Evolutionary conservation across 2,888 invertebrate genomes (phyloP).

Genomic region (Lithosia quadra): DNA sequence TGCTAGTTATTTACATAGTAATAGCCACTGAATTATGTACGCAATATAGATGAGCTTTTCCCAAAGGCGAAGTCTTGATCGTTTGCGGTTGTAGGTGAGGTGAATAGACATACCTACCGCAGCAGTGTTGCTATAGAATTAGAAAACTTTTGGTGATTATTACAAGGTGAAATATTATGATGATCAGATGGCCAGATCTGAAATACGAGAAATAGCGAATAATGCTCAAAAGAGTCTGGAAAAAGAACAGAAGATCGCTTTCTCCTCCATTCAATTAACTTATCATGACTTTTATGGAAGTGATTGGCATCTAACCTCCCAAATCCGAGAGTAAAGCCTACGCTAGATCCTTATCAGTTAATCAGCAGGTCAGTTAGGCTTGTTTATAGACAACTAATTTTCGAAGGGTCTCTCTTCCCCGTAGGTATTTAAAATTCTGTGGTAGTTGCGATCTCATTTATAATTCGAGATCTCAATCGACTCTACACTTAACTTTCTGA

Average conservation of each 20-base stretch:
- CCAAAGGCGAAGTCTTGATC: conserved; percentile 21
- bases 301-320: no score
- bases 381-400: not conserved
- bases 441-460: not conserved
- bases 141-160: not conserved
- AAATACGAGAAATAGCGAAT: no score
- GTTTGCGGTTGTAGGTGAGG: conserved; percentile 1
- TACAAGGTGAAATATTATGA: no score
- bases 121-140: not conserved
- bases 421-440: not conserved
- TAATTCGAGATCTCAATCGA: conserved; percentile 1
- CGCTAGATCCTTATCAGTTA: not conserved
- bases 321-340: not conserved
- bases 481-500: conserved; percentile 2
- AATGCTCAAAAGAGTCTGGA: no score
- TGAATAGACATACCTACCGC: conserved; percentile 5
- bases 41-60: conserved; percentile 27
- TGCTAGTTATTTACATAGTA: conserved; percentile 69
- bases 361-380: not conserved
- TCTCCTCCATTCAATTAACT: no score
- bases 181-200: no score
- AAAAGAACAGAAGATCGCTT: no score
- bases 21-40: conserved; percentile 71
- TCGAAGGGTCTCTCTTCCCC: not conserved
- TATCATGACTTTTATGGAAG: not conserved